Evolutionary conservation across 53 echinoderm and acorn worm species (phyloP), one percentile per base, ranked within the genome.

Genomic region (Zoroaster sp.): DNA sequence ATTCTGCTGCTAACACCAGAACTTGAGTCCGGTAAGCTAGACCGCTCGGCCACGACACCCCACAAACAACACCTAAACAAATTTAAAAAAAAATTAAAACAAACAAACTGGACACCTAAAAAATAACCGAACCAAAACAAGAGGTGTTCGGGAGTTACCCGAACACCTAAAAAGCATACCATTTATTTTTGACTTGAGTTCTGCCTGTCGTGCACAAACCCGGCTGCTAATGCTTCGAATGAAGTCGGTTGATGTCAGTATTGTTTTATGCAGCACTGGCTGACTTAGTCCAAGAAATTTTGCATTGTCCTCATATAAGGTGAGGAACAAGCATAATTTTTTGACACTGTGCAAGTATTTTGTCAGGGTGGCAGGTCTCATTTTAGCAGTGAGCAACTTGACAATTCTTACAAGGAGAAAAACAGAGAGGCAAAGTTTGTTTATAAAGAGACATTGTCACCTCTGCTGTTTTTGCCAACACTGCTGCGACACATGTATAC

Each of bases 381-480:
- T 34, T 4, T 4, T 4, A 13, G 15, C 3, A 5, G 32, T 69
- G 25, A 69, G 69, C 6, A 69, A 6, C 25, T 23, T 69, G 69
- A 69, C 35, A 69, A 69, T 69, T 69, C 69, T 69, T 69, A 69
- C 69, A 69, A 69, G 4, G 35, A 69, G 69, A 69, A 13, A 69
- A 13, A 34, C 3, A 69, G 69, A 69, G 32, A 69, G 6, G 5
- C n/a, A 7, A 30, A 69, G 10, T 30, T 32, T 44, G 44, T 44
- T 7, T 44, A 5, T 7, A 44, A 44, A 44, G 44, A 44, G 5
- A 44, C 5, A 44, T 7, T 44, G 44, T 5, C 44, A 44, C 5
- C 44, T 44, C 44, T 44, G 44, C 11, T 44, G 44, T 44, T 44
- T 44, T 44, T 44, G 44, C 11, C 11, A 7, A 44, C 11, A 44